Conservation (phyloP, 2,888 invertebrate species). For the Tenthredo notha region DNA sequence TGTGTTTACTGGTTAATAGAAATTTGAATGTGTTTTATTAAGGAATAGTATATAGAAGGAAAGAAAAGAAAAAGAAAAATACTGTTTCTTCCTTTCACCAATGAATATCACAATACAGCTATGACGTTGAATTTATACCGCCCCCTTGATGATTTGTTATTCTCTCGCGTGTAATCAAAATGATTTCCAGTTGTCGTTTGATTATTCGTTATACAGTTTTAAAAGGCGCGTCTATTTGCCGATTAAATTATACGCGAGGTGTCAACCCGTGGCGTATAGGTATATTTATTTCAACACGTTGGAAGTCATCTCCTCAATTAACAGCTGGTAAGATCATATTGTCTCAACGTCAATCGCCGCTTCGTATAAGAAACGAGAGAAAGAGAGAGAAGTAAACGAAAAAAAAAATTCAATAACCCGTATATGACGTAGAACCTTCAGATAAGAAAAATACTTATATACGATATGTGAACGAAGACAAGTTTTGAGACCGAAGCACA, state of each 20-base stretch:
- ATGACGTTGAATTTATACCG: constrained; percentile 39
- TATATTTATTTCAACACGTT: constrained; percentile 21
- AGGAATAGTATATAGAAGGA: neutral
- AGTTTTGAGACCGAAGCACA: neutral
- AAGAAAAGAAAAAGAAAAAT: neutral
- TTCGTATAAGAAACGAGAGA: neutral
- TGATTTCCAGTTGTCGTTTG: constrained; percentile 20
- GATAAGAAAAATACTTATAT: neutral
- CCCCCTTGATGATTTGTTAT: constrained; percentile 36
- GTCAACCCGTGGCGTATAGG: neutral
- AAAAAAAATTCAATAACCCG: neutral
- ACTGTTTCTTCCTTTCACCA: constrained; percentile 34
- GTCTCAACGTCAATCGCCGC: constrained; percentile 9
- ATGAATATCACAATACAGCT: constrained; percentile 15
- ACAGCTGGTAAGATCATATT: constrained; percentile 8
- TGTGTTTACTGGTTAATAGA: constrained; percentile 13
- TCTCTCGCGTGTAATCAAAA: constrained; percentile 23
- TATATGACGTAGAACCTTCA: neutral
- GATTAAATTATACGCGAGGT: constrained; percentile 37
- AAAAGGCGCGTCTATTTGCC: constrained; percentile 28
- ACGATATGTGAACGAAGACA: neutral
- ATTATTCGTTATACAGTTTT: constrained; percentile 30
- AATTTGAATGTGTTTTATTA: constrained; percentile 41
- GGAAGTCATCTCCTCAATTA: constrained; percentile 16
- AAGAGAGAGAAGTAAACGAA: neutral